Base-by-base conservation (phyloP, 2,888 invertebrate genomes). In the Caenorhabditis doughertyi region DNA sequence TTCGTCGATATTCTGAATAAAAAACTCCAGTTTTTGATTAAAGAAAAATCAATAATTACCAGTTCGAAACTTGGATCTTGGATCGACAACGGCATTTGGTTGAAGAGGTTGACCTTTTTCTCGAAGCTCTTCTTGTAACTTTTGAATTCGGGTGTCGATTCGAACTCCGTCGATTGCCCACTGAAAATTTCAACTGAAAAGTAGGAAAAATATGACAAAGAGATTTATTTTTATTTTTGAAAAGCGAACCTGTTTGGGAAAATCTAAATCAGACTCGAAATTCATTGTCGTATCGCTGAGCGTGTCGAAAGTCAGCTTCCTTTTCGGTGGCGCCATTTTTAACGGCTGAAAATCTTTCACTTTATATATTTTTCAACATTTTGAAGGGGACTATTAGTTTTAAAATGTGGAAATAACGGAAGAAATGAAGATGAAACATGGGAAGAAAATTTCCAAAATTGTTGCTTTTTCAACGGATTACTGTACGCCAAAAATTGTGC, bases 1-100 rank as follows among this genome's bases (percentile, higher is more conserved):
- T 79, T 18, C 56, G 44, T n/a, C 79, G 62, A 53, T 79, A 79
- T 25, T 79, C 79, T 77, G 60, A 68, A 76, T 25, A 9, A 1
- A 55, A 25, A 32, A 32, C 29, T 49, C 35, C 8, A 13, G 11
- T 25, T 39, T n/a, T 13, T 35, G 11, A 8, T 16, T 39, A 16
- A 39, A 39, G 16, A 9, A 8, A 5, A 9, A 13, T 13, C 3
- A 9, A 9, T 39, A 32, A 58, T n/a, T n/a, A 79, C 79, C 79
- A 32, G 80, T 80, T 35, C 80, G 67, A 53, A 80, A 62, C 13
- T 68, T 68, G 8, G 73, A 73, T 60, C 27, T 60, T 21, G 73
- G 80, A 58, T 72, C 72, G 1, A 51, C 39, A 11, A 35, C 49
- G 3, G 80, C 62, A 35, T 27, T 35, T 16, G 56, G 51, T 13